Evolutionary conservation across 1,140 invertebrate genomes (phyloP).

Genomic region (Dendrolimus kikuchii): DNA sequence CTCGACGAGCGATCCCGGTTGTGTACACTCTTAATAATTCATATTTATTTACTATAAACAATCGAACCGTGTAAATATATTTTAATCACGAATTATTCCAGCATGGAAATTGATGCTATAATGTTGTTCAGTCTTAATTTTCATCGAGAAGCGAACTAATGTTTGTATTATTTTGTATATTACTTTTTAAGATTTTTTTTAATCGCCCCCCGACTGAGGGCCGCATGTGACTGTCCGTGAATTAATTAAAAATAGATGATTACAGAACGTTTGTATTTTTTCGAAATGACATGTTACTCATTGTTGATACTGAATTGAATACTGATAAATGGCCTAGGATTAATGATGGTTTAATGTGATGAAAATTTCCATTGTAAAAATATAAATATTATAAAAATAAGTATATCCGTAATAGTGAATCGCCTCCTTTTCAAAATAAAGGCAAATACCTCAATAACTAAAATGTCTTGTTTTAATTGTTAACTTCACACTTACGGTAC

Average conservation of each 20-base stretch:
- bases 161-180: slow-evolving; percentile 73
- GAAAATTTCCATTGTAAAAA: slow-evolving; percentile 70
- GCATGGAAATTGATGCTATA: slow-evolving; percentile 43
- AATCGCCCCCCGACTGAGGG: slow-evolving; percentile 39
- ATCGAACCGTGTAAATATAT: slow-evolving; percentile 48
- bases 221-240: slow-evolving; percentile 30
- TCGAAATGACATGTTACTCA: slow-evolving; percentile 56
- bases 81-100: slow-evolving; percentile 53
- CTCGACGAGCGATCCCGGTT: slow-evolving; percentile 48
- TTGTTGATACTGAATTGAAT: slow-evolving; percentile 61
- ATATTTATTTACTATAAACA: slow-evolving; percentile 69
- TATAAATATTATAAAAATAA: slow-evolving; percentile 69
- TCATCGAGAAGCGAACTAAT: slow-evolving; percentile 50
- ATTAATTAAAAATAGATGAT: slow-evolving; percentile 60
- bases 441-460: slow-evolving; percentile 63
- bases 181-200: slow-evolving; percentile 68
- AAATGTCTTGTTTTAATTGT: slow-evolving; percentile 49
- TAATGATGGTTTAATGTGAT: slow-evolving; percentile 65
- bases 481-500: slow-evolving; percentile 8
- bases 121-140: slow-evolving; percentile 59
- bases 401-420: slow-evolving; percentile 67
- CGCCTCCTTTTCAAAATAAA: slow-evolving; percentile 64
- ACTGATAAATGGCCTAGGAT: slow-evolving; percentile 64
- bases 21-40: slow-evolving; percentile 54
- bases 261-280: slow-evolving; percentile 66